These are phyloP conservation scores for Siniperca knerii DNA, from an alignment of 2,113 vertebrate species.

Conservation along the genomic window DNA sequence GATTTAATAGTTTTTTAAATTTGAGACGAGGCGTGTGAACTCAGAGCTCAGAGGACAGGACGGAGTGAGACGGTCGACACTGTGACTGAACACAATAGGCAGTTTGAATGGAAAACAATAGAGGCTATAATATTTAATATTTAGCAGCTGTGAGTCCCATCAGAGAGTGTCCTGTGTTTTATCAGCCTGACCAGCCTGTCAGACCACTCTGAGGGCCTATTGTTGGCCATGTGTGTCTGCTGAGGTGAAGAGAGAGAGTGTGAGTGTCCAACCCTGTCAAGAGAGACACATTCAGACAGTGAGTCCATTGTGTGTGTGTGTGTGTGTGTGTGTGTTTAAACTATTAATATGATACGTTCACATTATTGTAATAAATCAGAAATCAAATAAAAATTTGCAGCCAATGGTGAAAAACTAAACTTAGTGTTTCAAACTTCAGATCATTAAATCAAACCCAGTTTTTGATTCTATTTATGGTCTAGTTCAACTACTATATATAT, in stretches of 20 bases:
- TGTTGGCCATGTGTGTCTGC: constrained; percentile 5
- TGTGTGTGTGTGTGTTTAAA: not conserved
- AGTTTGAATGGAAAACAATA: constrained; percentile 21
- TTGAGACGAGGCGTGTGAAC: not conserved
- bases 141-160: constrained; percentile 30
- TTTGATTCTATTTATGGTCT: no score
- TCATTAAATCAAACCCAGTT: no score
- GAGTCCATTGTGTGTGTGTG: not conserved
- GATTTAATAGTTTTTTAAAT: not conserved
- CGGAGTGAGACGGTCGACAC: not conserved
- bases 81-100: not conserved
- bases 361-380: not conserved
- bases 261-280: not conserved
- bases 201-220: constrained; percentile 37
- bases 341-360: not conserved
- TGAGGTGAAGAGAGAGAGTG: not conserved
- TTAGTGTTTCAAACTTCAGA: no score
- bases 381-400: not conserved
- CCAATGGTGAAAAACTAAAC: not conserved
- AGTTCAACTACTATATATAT: no score
- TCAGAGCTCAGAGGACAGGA: not conserved
- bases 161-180: constrained; percentile 29
- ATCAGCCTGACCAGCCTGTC: constrained; percentile 43
- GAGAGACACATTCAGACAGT: not conserved
- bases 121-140: constrained; percentile 17